Evolutionary conservation across 2,797 vertebrate genomes (phyloP).

Genomic region (Rhabdophis nuchalis): DNA sequence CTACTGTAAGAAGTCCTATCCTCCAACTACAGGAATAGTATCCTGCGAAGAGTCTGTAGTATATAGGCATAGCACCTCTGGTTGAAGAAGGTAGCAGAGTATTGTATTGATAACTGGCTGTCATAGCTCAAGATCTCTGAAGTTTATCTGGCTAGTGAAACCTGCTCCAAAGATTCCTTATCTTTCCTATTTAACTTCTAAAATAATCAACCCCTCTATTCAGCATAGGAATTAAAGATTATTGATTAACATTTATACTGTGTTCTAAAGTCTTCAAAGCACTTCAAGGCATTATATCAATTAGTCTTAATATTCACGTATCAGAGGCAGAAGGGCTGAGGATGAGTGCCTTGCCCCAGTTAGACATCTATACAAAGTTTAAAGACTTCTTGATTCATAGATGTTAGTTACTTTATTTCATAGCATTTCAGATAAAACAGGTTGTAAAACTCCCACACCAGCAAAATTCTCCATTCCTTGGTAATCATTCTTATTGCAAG

Average conservation of each 20-base stretch:
- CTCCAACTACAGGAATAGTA: neutral
- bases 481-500: neutral
- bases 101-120: neutral
- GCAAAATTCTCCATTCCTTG: neutral
- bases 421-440: neutral
- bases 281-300: neutral
- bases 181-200: neutral
- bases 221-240: neutral
- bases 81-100: neutral
- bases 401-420: neutral
- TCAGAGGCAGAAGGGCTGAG: neutral
- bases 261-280: neutral
- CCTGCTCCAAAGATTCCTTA: neutral
- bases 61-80: neutral
- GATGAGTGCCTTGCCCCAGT: neutral
- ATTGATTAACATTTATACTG: neutral
- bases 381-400: neutral
- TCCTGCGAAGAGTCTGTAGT: neutral
- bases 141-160: neutral
- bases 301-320: neutral
- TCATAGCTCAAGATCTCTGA: neutral
- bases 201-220: neutral
- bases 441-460: neutral
- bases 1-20: neutral
- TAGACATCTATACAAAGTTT: neutral